Evolutionary conservation across 2,888 invertebrate species (phyloP), one percentile per base, ranked within the genome.

Genomic region (Parnassius glacialis): DNA sequence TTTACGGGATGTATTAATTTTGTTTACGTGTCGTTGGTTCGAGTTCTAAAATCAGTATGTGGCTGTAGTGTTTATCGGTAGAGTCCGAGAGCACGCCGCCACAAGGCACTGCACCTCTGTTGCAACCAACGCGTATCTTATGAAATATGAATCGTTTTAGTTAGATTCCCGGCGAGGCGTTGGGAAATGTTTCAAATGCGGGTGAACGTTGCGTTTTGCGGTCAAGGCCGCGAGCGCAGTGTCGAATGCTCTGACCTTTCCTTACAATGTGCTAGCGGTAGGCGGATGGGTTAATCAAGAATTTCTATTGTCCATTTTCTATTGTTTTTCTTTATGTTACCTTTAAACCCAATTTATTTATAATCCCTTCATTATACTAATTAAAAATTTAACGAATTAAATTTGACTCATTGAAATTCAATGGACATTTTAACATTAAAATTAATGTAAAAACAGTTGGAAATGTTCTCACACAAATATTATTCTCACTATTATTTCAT

Each of bases 71-170:
- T 64, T 69, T 47, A 53, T 59, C 53, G 48, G 11, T 44, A 44
- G 16, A 20, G 54, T 13, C 48, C 13, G 48, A 48, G 48, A 48
- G 54, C 54, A 20, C 10, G 71, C 62, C 65, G 68, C 70, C 69
- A 69, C 44, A 83, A 79, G 70, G 58, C 43, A 68, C 63, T 61
- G 76, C 57, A 59, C 57, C 59, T 44, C 47, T 51, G 52, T 55
- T 51, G 59, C 50, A 62, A 64, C 65, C 50, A 44, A 53, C 64
- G 41, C 65, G 58, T 47, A 57, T 71, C 83, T 90, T 87, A 83
- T 83, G 89, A 89, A 90, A 90, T 85, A 83, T 85, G 83, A 84
- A 80, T 82, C 82, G 85, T 80, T 84, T 85, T 84, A 76, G 78
- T 83, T 81, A 89, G 90, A 87, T 84, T 81, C 82, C 74, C 71